Evolutionary conservation across 1,140 invertebrate species (phyloP).

Genomic region (Drosophila saltans): DNA sequence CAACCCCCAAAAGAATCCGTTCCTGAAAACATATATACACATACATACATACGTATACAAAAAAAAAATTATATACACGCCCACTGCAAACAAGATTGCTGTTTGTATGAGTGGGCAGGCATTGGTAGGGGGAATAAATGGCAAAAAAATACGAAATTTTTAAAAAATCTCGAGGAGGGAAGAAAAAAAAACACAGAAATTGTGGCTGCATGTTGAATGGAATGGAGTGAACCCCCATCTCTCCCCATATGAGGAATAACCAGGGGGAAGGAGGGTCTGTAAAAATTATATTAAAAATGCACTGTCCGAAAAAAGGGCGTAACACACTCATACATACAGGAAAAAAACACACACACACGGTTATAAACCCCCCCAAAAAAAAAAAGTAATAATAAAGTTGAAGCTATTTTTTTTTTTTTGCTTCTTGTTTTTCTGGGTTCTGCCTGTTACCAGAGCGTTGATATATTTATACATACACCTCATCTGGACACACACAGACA

Average conservation of each 20-base stretch:
- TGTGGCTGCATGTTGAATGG: conserved; percentile 27
- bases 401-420: conserved; percentile 24
- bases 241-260: neutral
- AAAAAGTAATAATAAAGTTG: conserved; percentile 71
- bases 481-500: conserved; percentile 8
- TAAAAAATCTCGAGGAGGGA: conserved; percentile 34
- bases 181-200: conserved; percentile 59
- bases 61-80: conserved; percentile 43
- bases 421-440: conserved; percentile 15
- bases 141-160: conserved; percentile 40
- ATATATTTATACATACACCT: conserved; percentile 49
- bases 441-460: conserved; percentile 32
- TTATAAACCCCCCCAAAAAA: conserved; percentile 36
- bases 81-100: conserved; percentile 70
- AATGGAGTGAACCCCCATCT: neutral
- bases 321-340: conserved; percentile 44
- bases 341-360: conserved; percentile 19
- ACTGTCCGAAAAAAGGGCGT: conserved; percentile 78
- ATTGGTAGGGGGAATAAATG: conserved; percentile 14
- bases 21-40: conserved; percentile 24
- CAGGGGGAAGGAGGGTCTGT: conserved; percentile 26
- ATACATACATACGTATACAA: conserved; percentile 30
- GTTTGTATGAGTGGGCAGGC: neutral
- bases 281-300: conserved; percentile 82
- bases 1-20: conserved; percentile 64